Evolutionary conservation across 2,113 vertebrate genomes (phyloP), one percentile per base, ranked within the genome.

Genomic region (Psilopsiagon aurifrons): DNA sequence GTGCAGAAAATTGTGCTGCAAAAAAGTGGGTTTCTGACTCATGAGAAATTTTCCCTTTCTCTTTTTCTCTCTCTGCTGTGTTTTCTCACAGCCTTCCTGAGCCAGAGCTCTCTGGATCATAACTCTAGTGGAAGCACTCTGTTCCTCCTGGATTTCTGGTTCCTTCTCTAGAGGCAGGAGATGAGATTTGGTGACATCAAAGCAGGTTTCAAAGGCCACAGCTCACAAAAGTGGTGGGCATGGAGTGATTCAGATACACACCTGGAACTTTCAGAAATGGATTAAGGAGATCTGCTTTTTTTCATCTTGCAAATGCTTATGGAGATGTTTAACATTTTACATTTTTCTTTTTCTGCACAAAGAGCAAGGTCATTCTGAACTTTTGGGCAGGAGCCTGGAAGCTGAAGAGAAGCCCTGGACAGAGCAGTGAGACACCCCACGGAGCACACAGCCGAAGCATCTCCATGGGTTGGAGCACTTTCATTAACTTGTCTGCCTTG

Each of bases 1-100:
- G 25, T 51, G 22, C 46, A 88, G 47, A 66, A 88, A 74, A 7
- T 18, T 64, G n/a, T 77, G n/a, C 37, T 83, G 55, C 6, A 70
- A 86, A 83, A 59, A 74, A 2, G 0, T 0, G 0, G 1, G 2
- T 73, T 73, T 86, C 33, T 62, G 29, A 44, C 6, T 91, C 12
- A 47, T 10, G 5, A 15, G 20, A 78, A 63, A 66, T 62, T 27
- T 66, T 63, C 37, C 55, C 33, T 83, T 11, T 76, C 5, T 54
- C 12, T 59, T 37, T 25, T 46, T 73, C 25, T 74, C 8, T 71
- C 10, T 85, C 14, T 63, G 3, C 49, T 74, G 19, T 46, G 3
- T 62, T 46, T 10, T 66, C 22, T 66, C 64, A 64, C 12, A 60
- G 6, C 15, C 69, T 17, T 83, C 15, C 17, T 41, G 20, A 75